A percentile compares a stretch with the other conserved stretches of the same genome.
Evolutionary conservation across 2,888 invertebrate genomes (phyloP).

Genomic region (Idaea biselata): DNA sequence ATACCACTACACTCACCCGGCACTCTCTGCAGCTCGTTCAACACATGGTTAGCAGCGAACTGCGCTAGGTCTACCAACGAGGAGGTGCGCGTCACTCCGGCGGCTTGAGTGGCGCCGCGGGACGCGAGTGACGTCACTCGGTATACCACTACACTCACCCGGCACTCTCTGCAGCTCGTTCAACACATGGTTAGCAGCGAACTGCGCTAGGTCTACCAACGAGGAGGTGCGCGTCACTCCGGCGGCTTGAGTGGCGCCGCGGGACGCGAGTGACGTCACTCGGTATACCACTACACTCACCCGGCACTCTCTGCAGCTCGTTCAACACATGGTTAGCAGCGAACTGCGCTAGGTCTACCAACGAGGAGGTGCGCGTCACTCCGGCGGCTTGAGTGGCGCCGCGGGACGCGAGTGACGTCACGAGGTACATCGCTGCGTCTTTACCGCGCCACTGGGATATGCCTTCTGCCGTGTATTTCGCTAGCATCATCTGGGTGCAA

Average conservation of each 20-base stretch:
- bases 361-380: constrained; percentile 92
- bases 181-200: constrained; percentile 92
- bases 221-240: constrained; percentile 95
- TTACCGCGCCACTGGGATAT: constrained; percentile 93
- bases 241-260: too few species aligned
- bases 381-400: constrained; percentile 94
- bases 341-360: constrained; percentile 95
- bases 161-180: constrained; percentile 87
- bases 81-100: constrained; percentile 95
- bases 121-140: constrained; percentile 93
- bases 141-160: not conserved
- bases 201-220: constrained; percentile 93
- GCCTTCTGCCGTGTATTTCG: constrained; percentile 88
- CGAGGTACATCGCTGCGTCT: constrained; percentile 97
- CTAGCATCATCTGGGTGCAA: constrained; percentile 83
- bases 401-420: constrained; percentile 95
- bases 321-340: constrained; percentile 92
- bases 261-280: constrained; percentile 95
- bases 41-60: constrained; percentile 92
- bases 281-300: constrained; percentile 53
- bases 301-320: constrained; percentile 88
- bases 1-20: constrained; percentile 4
- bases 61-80: constrained; percentile 93
- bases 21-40: constrained; percentile 88
- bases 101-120: too few species aligned